Evolutionary conservation across 2,113 vertebrate genomes (phyloP), one percentile per base, ranked within the genome.

Genomic region (Leucoraja erinaceus): DNA sequence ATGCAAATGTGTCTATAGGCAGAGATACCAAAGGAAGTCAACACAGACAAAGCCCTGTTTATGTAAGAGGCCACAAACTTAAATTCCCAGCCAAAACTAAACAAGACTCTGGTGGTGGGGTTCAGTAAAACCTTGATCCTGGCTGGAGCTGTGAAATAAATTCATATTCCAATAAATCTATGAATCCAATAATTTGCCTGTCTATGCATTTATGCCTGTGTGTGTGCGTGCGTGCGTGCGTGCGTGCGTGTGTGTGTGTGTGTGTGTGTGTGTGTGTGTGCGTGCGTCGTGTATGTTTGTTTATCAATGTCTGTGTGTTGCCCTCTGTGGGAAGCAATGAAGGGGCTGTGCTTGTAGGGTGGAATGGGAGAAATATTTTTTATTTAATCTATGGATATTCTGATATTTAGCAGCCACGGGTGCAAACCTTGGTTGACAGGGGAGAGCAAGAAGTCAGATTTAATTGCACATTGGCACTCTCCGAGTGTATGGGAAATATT

Each of bases 1-100:
- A 88, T 66, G 28, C 31, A 63, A 88, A 88, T 63, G 14, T 88
- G 61, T 66, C 59, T 63, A 66, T 63, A 88, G 83, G 83, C 83
- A 88, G 59, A 88, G 83, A 88, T 66, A 88, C 59, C 18, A n/a
- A 88, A 88, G n/a, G 83, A 18, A 63, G 59, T n/a, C 83, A 88
- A 18, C 59, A 88, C 83, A 84, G 81, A 84, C 81, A 88, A 88
- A 18, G 28, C 83, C 59, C 83, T 88, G 59, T 88, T 88, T 66
- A 63, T 63, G 31, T 12, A 59, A 31, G 83, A 63, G 70, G 83
- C 28, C 33, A 31, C 56, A 88, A 86, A 88, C 38, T 88, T 31
- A 18, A 66, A 63, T 61, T 63, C 83, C 59, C 56, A 88, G 83
- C 59, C 83, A 88, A 31, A 88, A 88, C 63, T 63, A 63, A 38